Evolutionary conservation across 2,113 vertebrate genomes (phyloP).

Genomic region (Alosa alosa): DNA sequence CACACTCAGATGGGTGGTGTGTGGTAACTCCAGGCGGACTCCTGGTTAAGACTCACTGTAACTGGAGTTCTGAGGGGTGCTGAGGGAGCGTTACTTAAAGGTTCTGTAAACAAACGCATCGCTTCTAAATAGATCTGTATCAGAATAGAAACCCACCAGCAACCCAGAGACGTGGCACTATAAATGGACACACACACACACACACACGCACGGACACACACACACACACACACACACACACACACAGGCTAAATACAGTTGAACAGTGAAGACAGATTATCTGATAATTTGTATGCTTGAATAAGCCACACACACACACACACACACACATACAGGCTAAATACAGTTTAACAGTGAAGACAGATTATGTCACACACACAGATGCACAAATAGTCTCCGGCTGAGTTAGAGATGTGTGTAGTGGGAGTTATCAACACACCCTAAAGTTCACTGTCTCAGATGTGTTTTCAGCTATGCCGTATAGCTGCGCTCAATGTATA

Average conservation of each 20-base stretch:
- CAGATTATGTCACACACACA: not conserved
- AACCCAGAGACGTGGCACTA: conserved; percentile 3
- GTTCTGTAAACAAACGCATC: conserved; percentile 7
- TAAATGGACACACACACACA: not conserved
- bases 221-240: too few species aligned
- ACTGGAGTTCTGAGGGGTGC: not conserved
- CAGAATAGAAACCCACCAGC: conserved; percentile 10
- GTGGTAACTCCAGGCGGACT: not conserved
- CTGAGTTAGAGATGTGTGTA: too few species aligned
- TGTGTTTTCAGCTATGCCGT: not conserved
- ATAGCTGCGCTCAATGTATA: not conserved
- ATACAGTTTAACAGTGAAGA: too few species aligned
- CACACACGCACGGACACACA: too few species aligned
- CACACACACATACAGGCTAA: conserved; percentile 9
- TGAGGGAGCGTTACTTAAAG: not conserved
- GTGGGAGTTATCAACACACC: not conserved
- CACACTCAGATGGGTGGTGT: not conserved
- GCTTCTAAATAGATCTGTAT: not conserved
- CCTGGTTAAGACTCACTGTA: not conserved
- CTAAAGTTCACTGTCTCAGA: conserved; percentile 21
- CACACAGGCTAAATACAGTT: not conserved
- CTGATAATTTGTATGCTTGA: conserved; percentile 13
- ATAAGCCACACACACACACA: conserved; percentile 7
- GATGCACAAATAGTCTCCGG: not conserved
- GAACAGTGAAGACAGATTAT: conserved; percentile 1